A percentile compares a stretch with the other conserved stretches of the same genome.
phyloP scores from a whole-genome alignment of 2,888 invertebrate species.

The Harmothoe impar region DNA sequence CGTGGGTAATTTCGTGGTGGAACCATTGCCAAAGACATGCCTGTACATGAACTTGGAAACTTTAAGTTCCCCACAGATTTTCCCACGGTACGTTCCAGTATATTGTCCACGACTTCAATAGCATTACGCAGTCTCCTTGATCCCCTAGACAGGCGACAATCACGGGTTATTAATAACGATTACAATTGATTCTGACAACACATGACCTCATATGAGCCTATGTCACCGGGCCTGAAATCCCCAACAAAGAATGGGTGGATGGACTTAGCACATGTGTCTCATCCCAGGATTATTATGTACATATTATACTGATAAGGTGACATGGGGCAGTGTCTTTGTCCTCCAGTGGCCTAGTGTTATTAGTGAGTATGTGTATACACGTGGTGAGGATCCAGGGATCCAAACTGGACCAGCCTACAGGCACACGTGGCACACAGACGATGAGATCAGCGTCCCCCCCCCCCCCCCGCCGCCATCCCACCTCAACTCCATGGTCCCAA shows the following conservation, averaged over 20 bases:
- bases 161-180: too few relatives aligned
- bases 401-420: constrained; percentile 2
- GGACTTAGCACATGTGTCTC: too few relatives aligned
- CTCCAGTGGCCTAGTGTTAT: neutral
- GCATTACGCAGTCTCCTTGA: too few relatives aligned
- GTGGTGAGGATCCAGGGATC: constrained; percentile 25
- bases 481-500: neutral
- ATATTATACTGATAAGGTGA: too few relatives aligned
- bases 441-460: constrained; percentile 38
- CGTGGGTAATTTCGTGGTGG: too few relatives aligned
- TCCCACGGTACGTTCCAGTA: too few relatives aligned
- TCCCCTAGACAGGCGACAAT: too few relatives aligned
- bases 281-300: too few relatives aligned
- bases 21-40: too few relatives aligned
- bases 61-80: too few relatives aligned
- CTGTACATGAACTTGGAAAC: too few relatives aligned
- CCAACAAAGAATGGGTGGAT: neutral
- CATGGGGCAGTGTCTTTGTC: neutral
- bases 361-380: constrained; percentile 8
- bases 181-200: neutral
- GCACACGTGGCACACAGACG: constrained; percentile 28
- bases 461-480: neutral
- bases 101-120: too few relatives aligned
- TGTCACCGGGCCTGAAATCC: neutral
- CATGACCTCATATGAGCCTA: constrained; percentile 5